phyloP scores from a whole-genome alignment of 2,113 vertebrate species.

The Ceuthmochares aereus region DNA sequence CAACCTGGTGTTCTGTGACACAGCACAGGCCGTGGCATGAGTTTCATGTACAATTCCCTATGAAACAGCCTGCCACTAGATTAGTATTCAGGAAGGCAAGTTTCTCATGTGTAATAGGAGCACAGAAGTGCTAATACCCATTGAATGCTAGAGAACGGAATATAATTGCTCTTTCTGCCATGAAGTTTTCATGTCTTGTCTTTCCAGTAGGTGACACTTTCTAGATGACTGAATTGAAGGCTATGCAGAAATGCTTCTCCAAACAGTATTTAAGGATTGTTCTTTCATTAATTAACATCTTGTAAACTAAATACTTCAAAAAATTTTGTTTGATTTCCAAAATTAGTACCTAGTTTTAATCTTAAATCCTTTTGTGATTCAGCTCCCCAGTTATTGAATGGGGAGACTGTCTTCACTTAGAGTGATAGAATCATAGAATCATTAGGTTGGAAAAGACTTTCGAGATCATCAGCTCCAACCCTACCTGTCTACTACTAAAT shows the following conservation, averaged over 20 bases:
- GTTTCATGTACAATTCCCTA: neutral
- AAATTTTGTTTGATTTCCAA: neutral
- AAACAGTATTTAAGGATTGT: neutral
- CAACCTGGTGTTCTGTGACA: neutral
- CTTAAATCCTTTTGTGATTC: neutral
- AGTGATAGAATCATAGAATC: too few species aligned
- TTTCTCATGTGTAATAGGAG: neutral
- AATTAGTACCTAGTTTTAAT: neutral
- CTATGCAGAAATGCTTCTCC: neutral
- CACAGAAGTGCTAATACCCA: neutral
- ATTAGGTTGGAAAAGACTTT: too few species aligned
- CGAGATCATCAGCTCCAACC: too few species aligned
- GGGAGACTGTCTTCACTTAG: neutral
- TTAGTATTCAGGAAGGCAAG: neutral
- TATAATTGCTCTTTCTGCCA: neutral
- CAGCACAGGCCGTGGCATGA: rapidly evolving
- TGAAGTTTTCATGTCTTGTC: neutral
- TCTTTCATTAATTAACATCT: neutral
- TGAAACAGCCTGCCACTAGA: neutral
- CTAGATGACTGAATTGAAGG: neutral
- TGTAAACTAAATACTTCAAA: neutral
- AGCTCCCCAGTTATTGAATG: neutral
- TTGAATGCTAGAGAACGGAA: neutral
- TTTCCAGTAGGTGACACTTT: neutral
- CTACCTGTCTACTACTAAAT: too few species aligned